Conservation (phyloP, 2,888 invertebrate species). For the Noctua comes region DNA sequence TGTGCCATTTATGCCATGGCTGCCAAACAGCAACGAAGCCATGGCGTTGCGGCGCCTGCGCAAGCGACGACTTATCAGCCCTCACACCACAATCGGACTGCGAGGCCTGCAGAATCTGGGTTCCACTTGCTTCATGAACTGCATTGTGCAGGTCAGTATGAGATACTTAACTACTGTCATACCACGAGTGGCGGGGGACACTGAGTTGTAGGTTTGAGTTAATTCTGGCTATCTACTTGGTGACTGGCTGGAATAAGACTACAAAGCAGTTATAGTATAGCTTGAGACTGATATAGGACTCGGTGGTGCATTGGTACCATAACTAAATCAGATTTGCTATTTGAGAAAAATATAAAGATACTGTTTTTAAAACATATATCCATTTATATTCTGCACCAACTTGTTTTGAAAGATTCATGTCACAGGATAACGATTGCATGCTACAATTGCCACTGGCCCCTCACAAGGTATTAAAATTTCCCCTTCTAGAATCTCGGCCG, state of each 20-base stretch:
- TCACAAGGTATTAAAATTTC: conserved; percentile 16
- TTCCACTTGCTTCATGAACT: conserved; percentile 99
- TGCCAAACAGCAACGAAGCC: conserved; percentile 94
- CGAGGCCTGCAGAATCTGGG: conserved; percentile 98
- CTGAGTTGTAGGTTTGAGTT: not conserved
- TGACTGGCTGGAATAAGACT: not conserved
- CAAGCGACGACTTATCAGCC: conserved; percentile 94
- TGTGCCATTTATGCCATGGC: conserved; percentile 93
- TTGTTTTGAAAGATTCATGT: not conserved
- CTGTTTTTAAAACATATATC: not conserved
- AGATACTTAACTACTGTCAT: not conserved
- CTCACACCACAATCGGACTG: conserved; percentile 96
- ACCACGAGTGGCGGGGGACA: not conserved
- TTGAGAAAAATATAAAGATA: not conserved
- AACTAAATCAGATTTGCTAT: not conserved
- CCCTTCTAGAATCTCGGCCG: conserved; percentile 2
- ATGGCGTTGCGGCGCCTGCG: conserved; percentile 94
- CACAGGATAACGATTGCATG: not conserved
- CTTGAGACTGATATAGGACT: not conserved
- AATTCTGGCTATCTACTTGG: not conserved
- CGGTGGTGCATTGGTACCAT: not conserved
- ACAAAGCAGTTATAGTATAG: not conserved
- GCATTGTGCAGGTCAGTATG: conserved; percentile 94
- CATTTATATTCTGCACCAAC: not conserved
- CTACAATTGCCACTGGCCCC: conserved; percentile 17